phyloP scores from a whole-genome alignment of 1,140 invertebrate genomes.

The Drosophila azteca region DNA sequence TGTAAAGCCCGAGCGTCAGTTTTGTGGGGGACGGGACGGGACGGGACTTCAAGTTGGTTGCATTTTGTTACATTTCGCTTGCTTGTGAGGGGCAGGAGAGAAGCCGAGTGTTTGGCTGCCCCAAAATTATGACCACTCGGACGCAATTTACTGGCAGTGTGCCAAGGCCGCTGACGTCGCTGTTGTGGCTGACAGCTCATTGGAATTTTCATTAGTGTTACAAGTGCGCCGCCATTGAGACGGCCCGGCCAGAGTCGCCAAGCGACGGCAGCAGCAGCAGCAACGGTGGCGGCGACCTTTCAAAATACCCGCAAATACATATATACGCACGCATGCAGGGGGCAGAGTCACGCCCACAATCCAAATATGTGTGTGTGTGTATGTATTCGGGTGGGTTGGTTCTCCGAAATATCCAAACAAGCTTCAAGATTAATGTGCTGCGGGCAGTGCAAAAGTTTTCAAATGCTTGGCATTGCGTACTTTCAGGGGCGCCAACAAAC shows the following conservation, averaged over 20 bases:
- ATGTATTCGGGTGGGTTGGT: background rate
- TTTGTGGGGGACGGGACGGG: conserved; percentile 10
- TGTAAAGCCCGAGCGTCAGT: conserved; percentile 23
- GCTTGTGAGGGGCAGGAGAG: background rate
- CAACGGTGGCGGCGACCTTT: conserved; percentile 54
- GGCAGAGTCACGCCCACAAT: conserved; percentile 10
- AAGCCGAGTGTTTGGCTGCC: conserved; percentile 16
- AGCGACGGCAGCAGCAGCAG: conserved; percentile 20
- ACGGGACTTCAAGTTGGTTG: conserved; percentile 61
- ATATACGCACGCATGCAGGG: conserved; percentile 37
- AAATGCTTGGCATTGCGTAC: conserved; percentile 42
- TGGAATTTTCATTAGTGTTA: conserved; percentile 79
- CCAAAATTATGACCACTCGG: conserved; percentile 75
- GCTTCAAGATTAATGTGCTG: conserved; percentile 54
- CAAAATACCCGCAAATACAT: conserved; percentile 35
- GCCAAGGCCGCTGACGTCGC: conserved; percentile 65
- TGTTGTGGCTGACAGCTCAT: conserved; percentile 64
- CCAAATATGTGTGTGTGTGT: background rate
- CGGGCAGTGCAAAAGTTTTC: conserved; percentile 47
- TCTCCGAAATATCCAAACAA: conserved; percentile 28
- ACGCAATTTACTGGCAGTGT: conserved; percentile 72
- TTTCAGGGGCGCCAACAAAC: conserved; percentile 45
- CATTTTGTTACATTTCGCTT: conserved; percentile 48
- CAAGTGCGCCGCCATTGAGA: conserved; percentile 77
- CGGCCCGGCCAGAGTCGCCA: conserved; percentile 43